Percentiles rank a stretch among this genome's conserved stretches.
These are phyloP conservation scores for Seriola rivoliana DNA, from an alignment of 2,113 vertebrate genomes.

Conservation along the genomic window DNA sequence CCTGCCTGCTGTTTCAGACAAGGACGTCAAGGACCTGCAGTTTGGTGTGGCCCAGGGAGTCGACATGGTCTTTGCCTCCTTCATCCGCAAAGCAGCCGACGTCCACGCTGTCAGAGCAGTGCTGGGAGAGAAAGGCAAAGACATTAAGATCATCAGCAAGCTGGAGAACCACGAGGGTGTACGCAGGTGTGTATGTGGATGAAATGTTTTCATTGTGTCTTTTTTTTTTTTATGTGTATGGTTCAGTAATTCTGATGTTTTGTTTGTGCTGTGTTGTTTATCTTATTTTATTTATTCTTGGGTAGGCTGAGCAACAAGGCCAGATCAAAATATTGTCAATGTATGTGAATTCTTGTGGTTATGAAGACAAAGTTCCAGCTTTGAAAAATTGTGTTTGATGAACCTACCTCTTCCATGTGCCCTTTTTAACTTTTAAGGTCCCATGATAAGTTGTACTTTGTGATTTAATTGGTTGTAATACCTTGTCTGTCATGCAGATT, in stretches of 20 bases:
- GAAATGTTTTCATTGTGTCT: neutral
- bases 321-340: too few species aligned
- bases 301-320: neutral
- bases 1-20: slow-evolving; percentile 94
- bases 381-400: neutral
- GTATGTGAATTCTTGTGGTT: neutral
- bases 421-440: neutral
- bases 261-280: neutral
- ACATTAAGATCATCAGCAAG: slow-evolving; percentile 99
- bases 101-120: slow-evolving; percentile 94
- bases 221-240: too few species aligned
- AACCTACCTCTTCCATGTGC: neutral
- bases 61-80: slow-evolving; percentile 98
- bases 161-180: slow-evolving; percentile 98
- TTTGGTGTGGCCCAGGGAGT: slow-evolving; percentile 94
- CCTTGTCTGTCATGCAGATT: slow-evolving; percentile 84
- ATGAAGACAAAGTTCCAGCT: neutral
- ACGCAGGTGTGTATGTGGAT: slow-evolving; percentile 87
- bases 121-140: slow-evolving; percentile 96
- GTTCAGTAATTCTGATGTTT: neutral
- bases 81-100: slow-evolving; percentile 95
- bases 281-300: neutral
- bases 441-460: neutral
- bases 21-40: slow-evolving; percentile 93
- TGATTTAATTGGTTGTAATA: neutral